Conservation (phyloP, 1,140 invertebrate genomes). For the Scaptomyza graminum region DNA sequence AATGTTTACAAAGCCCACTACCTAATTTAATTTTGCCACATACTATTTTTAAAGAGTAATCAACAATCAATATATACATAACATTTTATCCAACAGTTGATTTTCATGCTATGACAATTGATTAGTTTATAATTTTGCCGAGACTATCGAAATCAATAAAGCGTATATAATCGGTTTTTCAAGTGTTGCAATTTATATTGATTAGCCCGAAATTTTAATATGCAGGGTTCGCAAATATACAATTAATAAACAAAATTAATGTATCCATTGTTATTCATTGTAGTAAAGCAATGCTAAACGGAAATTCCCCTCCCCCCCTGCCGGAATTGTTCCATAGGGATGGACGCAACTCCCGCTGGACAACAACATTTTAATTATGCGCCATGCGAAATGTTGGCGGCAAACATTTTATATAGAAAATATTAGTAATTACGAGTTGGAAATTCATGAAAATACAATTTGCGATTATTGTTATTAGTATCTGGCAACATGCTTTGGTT, state of each 20-base stretch:
- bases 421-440: constrained; percentile 80
- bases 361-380: constrained; percentile 78
- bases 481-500: constrained; percentile 61
- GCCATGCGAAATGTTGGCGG: constrained; percentile 42
- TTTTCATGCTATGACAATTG: background rate
- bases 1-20: background rate
- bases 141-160: constrained; percentile 33
- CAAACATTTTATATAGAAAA: constrained; percentile 56
- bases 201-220: constrained; percentile 70
- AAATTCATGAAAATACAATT: constrained; percentile 82
- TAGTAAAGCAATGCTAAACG: constrained; percentile 28
- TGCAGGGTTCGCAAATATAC: constrained; percentile 72
- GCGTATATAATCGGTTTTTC: constrained; percentile 53
- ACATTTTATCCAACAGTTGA: too few species aligned
- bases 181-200: constrained; percentile 61
- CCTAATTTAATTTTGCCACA: background rate
- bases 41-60: too few species aligned
- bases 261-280: constrained; percentile 82
- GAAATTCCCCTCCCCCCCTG: background rate
- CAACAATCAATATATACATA: too few species aligned
- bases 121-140: background rate
- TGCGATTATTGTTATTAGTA: constrained; percentile 82
- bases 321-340: background rate
- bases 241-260: constrained; percentile 81
- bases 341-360: constrained; percentile 31